Percentiles rank a stretch among this genome's conserved stretches.
These are phyloP conservation scores for Athrips mouffetella DNA, from an alignment of 2,888 invertebrate genomes.

Conservation along the genomic window DNA sequence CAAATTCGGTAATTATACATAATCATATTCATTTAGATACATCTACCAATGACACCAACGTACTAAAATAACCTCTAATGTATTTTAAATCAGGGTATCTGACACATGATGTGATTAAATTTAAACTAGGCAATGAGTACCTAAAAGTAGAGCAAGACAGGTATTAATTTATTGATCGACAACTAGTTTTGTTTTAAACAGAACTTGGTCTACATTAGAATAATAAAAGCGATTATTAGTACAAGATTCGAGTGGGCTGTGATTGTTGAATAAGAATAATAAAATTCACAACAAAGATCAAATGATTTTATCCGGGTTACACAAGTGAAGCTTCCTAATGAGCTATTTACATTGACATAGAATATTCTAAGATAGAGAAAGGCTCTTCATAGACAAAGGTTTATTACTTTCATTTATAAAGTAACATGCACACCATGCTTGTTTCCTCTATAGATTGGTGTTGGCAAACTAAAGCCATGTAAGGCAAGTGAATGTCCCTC, in stretches of 20 bases:
- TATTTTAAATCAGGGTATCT: slow-evolving; percentile 7
- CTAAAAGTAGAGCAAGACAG: slow-evolving; percentile 14
- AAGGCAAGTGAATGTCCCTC: slow-evolving; percentile 10
- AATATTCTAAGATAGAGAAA: slow-evolving; percentile 5
- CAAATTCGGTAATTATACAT: slow-evolving; percentile 18
- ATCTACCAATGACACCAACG: slow-evolving; percentile 18
- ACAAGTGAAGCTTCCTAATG: neutral
- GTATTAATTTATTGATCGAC: slow-evolving; percentile 19
- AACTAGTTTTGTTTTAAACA: slow-evolving; percentile 32
- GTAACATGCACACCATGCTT: neutral
- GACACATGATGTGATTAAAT: too few species aligned
- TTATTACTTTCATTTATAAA: neutral
- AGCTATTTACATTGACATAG: neutral
- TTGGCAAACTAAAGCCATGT: slow-evolving; percentile 3
- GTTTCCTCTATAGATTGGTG: neutral
- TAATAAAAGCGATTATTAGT: slow-evolving; percentile 27
- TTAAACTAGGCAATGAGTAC: neutral
- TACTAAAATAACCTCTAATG: neutral
- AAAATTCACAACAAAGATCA: slow-evolving; percentile 26
- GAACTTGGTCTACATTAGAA: slow-evolving; percentile 25
- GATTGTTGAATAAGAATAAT: slow-evolving; percentile 36
- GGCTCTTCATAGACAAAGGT: neutral
- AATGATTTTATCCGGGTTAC: slow-evolving; percentile 15
- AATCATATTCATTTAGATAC: slow-evolving; percentile 15
- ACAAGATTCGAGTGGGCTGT: slow-evolving; percentile 40